Conservation (phyloP, 2,888 invertebrate genomes). For the Rhagonycha lutea region DNA sequence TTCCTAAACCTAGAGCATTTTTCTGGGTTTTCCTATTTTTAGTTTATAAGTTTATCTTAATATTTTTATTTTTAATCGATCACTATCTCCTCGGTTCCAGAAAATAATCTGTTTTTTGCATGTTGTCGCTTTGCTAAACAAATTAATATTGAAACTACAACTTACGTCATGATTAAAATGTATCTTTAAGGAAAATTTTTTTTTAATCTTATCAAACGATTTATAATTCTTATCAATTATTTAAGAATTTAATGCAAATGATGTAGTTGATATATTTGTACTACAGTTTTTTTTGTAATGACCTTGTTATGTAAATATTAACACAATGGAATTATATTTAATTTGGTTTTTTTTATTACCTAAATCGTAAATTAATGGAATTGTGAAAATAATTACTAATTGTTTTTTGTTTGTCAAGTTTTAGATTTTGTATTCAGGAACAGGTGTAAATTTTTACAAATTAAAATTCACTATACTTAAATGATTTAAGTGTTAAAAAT, state of each 20-base stretch:
- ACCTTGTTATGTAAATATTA: background rate
- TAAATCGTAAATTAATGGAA: background rate
- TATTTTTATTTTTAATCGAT: slow-evolving; percentile 17
- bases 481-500: background rate
- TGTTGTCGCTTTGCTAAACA: slow-evolving; percentile 14
- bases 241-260: background rate
- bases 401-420: background rate
- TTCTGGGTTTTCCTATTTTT: background rate
- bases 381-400: background rate
- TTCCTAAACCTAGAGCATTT: background rate
- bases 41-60: background rate
- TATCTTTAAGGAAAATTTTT: background rate
- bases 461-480: background rate
- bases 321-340: background rate
- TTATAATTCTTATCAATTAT: background rate
- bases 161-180: background rate
- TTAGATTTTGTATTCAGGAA: background rate
- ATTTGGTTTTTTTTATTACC: background rate
- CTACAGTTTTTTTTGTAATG: background rate
- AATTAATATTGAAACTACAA: background rate
- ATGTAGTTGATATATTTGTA: background rate
- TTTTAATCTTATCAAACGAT: background rate
- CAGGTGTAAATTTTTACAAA: background rate
- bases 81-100: slow-evolving; percentile 30
- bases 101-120: slow-evolving; percentile 19